A percentile compares a stretch with the other conserved stretches of the same genome.
Conservation (phyloP, 2,113 vertebrate species). For the Archocentrus centrarchus region DNA sequence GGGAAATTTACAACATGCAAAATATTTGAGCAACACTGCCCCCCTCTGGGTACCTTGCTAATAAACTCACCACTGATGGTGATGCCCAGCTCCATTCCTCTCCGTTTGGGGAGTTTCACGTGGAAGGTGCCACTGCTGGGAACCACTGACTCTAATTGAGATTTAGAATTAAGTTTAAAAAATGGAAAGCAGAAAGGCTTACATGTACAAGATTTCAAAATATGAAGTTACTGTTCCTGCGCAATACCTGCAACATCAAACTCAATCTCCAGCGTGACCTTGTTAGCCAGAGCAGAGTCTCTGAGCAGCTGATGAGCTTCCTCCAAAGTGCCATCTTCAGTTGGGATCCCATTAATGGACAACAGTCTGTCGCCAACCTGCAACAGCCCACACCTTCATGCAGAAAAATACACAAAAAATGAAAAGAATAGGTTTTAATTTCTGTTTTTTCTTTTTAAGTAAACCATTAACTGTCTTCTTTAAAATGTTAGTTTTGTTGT, state of each 20-base stretch:
- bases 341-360: conserved; percentile 92
- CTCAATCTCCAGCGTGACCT: conserved; percentile 91
- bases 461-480: neutral
- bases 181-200: neutral
- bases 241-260: conserved; percentile 91
- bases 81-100: conserved; percentile 96
- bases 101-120: conserved; percentile 95
- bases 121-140: conserved; percentile 99
- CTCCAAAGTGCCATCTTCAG: conserved; percentile 95
- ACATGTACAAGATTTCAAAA: neutral
- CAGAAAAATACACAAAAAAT: conserved; percentile 1
- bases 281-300: conserved; percentile 91
- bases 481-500: neutral
- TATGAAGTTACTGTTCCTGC: neutral
- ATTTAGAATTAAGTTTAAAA: neutral
- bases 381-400: conserved; percentile 90
- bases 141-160: conserved; percentile 89
- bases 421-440: neutral
- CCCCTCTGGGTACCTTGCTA: conserved; percentile 44
- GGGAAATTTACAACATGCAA: neutral
- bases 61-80: conserved; percentile 94
- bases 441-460: neutral
- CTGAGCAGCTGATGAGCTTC: conserved; percentile 96
- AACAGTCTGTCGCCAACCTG: conserved; percentile 95
- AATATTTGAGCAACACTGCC: conserved; percentile 52